Evolutionary conservation across 2,797 vertebrate genomes (phyloP), one percentile per base, ranked within the genome.

Genomic region (Selene dorsalis): DNA sequence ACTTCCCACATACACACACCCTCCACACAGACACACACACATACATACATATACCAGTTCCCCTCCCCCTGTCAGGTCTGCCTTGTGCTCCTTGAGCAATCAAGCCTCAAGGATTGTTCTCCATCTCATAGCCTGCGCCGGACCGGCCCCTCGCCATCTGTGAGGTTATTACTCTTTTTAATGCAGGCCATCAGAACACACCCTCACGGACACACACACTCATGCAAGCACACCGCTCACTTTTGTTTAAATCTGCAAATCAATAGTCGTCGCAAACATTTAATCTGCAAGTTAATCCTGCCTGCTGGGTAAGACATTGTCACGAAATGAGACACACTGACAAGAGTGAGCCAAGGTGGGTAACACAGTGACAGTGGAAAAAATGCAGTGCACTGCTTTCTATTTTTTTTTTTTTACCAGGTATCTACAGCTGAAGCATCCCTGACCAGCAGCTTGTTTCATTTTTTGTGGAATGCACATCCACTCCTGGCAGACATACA

Each of bases 111-210:
- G 86, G 76, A 95, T 94, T 94, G 93, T 95, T 93, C 93, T 86
- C 93, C 91, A 89, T 93, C 92, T 87, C 89, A 92, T 90, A 80
- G 88, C 77, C 90, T 84, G 88, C 86, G 89, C 88, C 45, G 78
- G 91, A 91, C 91, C 91, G 28, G 89, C 94, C 92, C 93, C 92
- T 91, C 78, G 41, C 94, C 94, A 95, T 94, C 94, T 95, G 94
- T 93, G 93, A 86, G 91, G 93, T 94, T 94, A 94, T 93, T 94
- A 89, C 87, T 86, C 84, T 89, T 82, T 92, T 92, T 90, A 85
- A 90, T 91, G 85, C 85, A 84, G 89, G 88, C 88, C 92, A 91
- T 89, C 87, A 82, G 84, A 88, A 80, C 82, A 87, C 88, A 78
- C 84, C 83, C 88, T 84, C 87, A 3, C 26, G 20, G 57, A 80